phyloP scores from a whole-genome alignment of 2,888 invertebrate species.

The Cyaniris semiargus region DNA sequence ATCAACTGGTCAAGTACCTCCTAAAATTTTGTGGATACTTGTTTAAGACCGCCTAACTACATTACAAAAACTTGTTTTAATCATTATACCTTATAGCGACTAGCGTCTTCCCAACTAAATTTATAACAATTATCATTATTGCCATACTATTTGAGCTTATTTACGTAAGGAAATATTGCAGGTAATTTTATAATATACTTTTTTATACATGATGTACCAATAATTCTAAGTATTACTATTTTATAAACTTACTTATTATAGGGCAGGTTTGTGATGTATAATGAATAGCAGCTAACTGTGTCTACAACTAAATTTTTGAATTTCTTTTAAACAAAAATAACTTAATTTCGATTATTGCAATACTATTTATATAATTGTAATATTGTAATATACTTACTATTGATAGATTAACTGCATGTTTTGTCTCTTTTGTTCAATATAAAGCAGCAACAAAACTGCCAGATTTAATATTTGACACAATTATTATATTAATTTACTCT shows the following conservation, averaged over 20 bases:
- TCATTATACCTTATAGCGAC: slow-evolving; percentile 10
- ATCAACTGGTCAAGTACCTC: neutral
- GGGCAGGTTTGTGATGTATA: neutral
- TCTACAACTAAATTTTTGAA: neutral
- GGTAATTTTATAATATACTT: slow-evolving; percentile 10
- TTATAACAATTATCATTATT: neutral
- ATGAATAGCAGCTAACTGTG: neutral
- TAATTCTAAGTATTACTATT: neutral
- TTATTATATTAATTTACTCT: no score
- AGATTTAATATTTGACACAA: no score
- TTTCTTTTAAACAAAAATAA: neutral
- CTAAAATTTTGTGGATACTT: slow-evolving; percentile 32
- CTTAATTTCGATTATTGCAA: neutral
- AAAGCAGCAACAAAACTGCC: no score
- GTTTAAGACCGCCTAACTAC: slow-evolving; percentile 9
- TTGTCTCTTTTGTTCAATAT: no score
- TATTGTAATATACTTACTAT: neutral
- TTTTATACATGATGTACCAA: slow-evolving; percentile 8
- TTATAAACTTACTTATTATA: neutral
- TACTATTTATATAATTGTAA: neutral
- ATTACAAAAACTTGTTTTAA: neutral
- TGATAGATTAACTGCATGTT: no score
- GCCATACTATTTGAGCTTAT: slow-evolving; percentile 28
- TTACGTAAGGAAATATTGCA: slow-evolving; percentile 12
- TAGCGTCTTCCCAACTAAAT: slow-evolving; percentile 19